These are phyloP conservation scores for Leptinotarsa haldemani DNA, from an alignment of 2,888 invertebrate genomes.

Conservation along the genomic window DNA sequence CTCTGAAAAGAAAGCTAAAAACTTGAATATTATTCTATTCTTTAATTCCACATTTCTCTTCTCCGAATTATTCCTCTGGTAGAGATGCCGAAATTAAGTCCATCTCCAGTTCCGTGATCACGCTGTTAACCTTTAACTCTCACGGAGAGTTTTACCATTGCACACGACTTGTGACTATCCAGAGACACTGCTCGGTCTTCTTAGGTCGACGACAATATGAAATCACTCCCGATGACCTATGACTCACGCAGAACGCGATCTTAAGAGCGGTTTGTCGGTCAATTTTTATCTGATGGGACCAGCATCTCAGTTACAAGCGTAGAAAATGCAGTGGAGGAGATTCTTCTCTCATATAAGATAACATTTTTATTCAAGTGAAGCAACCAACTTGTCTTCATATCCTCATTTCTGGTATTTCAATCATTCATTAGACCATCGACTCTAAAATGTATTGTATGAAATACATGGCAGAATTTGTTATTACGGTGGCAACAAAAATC, in stretches of 20 bases:
- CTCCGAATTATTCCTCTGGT: neutral
- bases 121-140: conserved; percentile 12
- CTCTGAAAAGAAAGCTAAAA: no score
- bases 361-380: no score
- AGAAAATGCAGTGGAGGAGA: neutral
- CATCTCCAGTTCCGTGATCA: conserved; percentile 12
- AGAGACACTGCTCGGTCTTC: conserved; percentile 7
- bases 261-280: conserved; percentile 25
- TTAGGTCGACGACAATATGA: conserved; percentile 26
- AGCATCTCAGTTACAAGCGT: neutral
- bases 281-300: conserved; percentile 20
- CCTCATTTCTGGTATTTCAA: no score
- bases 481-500: no score
- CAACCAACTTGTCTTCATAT: no score
- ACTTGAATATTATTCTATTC: no score
- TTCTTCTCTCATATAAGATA: neutral
- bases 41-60: no score
- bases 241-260: conserved; percentile 31
- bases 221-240: conserved; percentile 35
- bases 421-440: no score
- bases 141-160: neutral
- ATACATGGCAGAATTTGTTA: no score
- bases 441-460: no score
- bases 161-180: conserved; percentile 3
- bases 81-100: neutral